Base-by-base conservation (phyloP, 2,888 invertebrate species). In the Oscheius sp. region DNA sequence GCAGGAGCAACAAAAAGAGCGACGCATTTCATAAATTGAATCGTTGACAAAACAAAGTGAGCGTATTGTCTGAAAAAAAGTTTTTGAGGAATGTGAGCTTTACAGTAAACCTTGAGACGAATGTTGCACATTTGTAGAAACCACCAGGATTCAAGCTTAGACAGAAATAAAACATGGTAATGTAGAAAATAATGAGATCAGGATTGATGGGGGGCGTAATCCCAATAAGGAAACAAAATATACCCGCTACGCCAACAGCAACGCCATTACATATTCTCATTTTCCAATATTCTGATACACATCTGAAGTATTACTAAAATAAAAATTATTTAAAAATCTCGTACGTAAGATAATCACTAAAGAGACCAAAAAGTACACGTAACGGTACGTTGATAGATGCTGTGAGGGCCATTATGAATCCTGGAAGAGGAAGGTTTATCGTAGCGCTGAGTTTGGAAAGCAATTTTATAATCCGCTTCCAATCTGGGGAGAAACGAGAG, bases 71-170 rank as follows among this genome's bases (percentile, higher is more conserved):
- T 81, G 58, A 29, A 78, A 52, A 55, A 16, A 35, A 35, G 9
- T 52, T n/a, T 13, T 49, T 49, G 43, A 75, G 27, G 16, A n/a
- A 13, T 13, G n/a, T n/a, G n/a, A 49, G 18, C 3, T 5, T 49
- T 3, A 49, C 2, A 18, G 13, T 5, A 49, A 49, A 82, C 84
- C 84, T 73, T 56, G 84, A 75, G 12, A 81, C 78, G 46, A 85
- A 74, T 0, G 86, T 82, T 49, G 80, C 85, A 56, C 85, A 85
- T 72, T 86, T 86, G 72, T 85, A 86, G 75, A 85, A 86, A 16
- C 86, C 86, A 7, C 84, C 85, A 53, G 84, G 84, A 69, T 86
- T 86, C 13, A 83, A 76, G 1, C 83, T 83, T 72, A 84, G 78
- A 21, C 81, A 71, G 7, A 78, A 78, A 66, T 82, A 80, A 29